Evolutionary conservation across 2,113 vertebrate species (phyloP).

Genomic region (Microtus montanus): DNA sequence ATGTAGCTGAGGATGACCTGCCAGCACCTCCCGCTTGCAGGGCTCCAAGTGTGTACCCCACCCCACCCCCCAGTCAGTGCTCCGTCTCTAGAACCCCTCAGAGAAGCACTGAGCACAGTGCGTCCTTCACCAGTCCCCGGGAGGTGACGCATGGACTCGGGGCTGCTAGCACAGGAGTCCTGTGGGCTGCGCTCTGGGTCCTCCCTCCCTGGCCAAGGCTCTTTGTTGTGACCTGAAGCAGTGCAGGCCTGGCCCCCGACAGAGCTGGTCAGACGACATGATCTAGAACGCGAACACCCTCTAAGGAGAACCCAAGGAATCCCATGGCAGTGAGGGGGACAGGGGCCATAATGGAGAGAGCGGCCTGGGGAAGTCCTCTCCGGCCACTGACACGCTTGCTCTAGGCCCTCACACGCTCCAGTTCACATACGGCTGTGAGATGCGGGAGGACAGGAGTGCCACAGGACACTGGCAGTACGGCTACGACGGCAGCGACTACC

Average conservation of each 20-base stretch:
- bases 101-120: not conserved
- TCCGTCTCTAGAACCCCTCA: not conserved
- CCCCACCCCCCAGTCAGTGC: not conserved
- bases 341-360: not conserved
- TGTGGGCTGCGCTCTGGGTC: not conserved
- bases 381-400: not conserved
- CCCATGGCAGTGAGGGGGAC: not conserved
- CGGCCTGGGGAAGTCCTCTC: not conserved
- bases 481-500: conserved; percentile 78
- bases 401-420: conserved; percentile 74
- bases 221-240: not conserved
- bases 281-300: not conserved
- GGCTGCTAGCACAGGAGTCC: not conserved
- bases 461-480: not conserved
- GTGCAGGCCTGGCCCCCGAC: not conserved
- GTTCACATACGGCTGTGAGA: conserved; percentile 72
- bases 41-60: not conserved
- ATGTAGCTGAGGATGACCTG: not conserved
- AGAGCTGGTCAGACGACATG: not conserved
- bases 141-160: not conserved
- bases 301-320: not conserved
- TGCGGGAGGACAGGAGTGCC: not conserved
- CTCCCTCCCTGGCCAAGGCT: not conserved
- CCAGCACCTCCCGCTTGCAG: not conserved
- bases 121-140: not conserved